Base-by-base conservation (phyloP, 2,797 vertebrate genomes). In the Microctenopoma steveboyesi region DNA sequence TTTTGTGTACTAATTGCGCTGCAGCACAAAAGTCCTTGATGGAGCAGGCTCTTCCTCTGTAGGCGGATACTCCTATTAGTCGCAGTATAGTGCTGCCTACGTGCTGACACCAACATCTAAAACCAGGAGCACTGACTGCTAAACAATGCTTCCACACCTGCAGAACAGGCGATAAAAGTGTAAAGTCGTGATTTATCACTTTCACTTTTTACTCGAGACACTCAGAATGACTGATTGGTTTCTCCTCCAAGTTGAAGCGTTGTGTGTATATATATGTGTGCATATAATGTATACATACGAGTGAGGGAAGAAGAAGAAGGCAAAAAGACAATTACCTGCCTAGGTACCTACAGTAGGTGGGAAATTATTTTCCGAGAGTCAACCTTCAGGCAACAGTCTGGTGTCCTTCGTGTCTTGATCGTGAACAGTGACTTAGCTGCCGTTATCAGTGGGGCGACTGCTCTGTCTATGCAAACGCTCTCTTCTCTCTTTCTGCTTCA, bases 211-310 rank as follows among this genome's bases (percentile, higher is more conserved):
- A 89, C 80, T 63, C 9, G 7, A 77, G 86, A 90, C 88, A 86
- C 86, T 81, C 30, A 54, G 78, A 78, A 82, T 89, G 92, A 92
- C 92, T 55, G 78, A 92, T 83, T 77, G 82, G 83, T 79, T 86
- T 81, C 86, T 86, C 85, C 82, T 83, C 72, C 64, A 59, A 66
- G 70, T 67, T 79, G 80, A 85, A 86, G 90, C 69, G 81, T 68
- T 82, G 80, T 35, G 30, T 33, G 30, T 33, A 7, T 33, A 7
- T 33, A 7, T 33, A 7, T 33, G 7, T 35, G 9, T 35, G 9
- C 1, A 35, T 35, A 33, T 33, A 33, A 35, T 35, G 33, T 86
- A 78, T 85, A 77, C 87, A 82, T 79, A 83, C 84, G 50, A 79
- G 74, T 35, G 7, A 13, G 13, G 12, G 45, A 0, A 4, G 28